Base-by-base conservation (phyloP, 2,797 vertebrate genomes). In the Tokudaia tokunoshimensis region DNA sequence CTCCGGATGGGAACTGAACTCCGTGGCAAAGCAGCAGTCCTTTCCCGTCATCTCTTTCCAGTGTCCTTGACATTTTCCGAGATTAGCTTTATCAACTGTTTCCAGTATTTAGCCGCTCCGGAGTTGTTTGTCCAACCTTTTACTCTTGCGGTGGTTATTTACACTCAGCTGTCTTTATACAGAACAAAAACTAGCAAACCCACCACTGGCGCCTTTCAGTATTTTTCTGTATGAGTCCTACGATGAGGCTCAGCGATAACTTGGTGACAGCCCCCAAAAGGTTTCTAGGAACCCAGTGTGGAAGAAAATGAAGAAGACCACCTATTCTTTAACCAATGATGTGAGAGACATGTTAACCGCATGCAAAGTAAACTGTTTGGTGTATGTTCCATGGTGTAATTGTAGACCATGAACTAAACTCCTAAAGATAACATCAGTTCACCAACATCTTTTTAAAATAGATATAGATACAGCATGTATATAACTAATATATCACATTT, bases 61-160 rank as follows among this genome's bases (percentile, higher is more conserved):
- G n/a, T 78, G 80, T 55, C 86, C 57, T 91, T 78, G 80, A 92
- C 59, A 94, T 88, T 95, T 95, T 94, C 81, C 93, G 63, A 95
- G 95, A 93, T 93, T 94, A 93, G 57, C 81, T 90, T 92, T 86
- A 70, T 96, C 81, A 76, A 19, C 19, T 67, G 29, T 84, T 90
- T 82, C 79, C 47, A 92, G 72, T 52, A 20, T 61, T 94, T 92
- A 65, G n/a, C 90, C 17, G 37, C 44, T 34, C 29, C 41, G 70
- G 81, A 76, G n/a, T 34, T 95, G 78, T 93, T 85, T 79, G 87
- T 2, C 47, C 37, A 89, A 85, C 15, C 47, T 87, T 96, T 95
- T 72, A 65, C 85, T 75, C 63, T n/a, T 6, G 0, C 3, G 26
- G 26, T 80, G 61, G 37, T 41, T 81, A 0, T 89, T 91, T 78